Percentiles rank a stretch among this genome's conserved stretches.
These are phyloP conservation scores for Didymodactylos carnosus DNA, from an alignment of 2,888 invertebrate species.

Conservation along the genomic window DNA sequence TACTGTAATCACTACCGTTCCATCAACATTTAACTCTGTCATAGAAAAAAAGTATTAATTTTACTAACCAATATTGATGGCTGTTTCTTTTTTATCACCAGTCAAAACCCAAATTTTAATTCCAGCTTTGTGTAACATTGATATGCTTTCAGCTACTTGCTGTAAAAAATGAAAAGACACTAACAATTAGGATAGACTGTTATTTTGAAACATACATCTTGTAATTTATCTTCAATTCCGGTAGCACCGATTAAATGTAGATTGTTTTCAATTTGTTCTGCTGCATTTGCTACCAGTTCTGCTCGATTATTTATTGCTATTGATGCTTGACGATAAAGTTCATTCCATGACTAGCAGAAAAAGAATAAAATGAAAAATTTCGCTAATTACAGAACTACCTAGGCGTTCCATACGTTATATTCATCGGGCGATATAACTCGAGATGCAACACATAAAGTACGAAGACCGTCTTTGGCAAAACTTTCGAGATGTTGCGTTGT, in stretches of 20 bases:
- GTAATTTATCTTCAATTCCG: slow-evolving; percentile 90
- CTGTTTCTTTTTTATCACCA: slow-evolving; percentile 89
- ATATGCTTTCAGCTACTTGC: slow-evolving; percentile 80
- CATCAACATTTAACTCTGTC: no score
- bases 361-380: neutral
- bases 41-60: no score
- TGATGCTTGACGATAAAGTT: slow-evolving; percentile 3
- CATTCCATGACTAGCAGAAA: slow-evolving; percentile 1
- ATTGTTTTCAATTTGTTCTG: slow-evolving; percentile 66
- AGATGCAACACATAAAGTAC: slow-evolving; percentile 2
- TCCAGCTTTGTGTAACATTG: slow-evolving; percentile 69
- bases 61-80: slow-evolving; percentile 91
- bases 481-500: slow-evolving; percentile 41
- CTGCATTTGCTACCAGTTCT: slow-evolving; percentile 3
- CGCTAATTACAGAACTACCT: neutral
- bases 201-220: slow-evolving; percentile 40
- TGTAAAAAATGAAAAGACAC: slow-evolving; percentile 16
- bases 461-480: slow-evolving; percentile 42
- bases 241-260: slow-evolving; percentile 73
- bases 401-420: neutral
- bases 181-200: neutral
- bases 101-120: slow-evolving; percentile 67
- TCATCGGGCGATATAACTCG: neutral
- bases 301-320: slow-evolving; percentile 2
- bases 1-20: no score